Percentiles rank a stretch among this genome's conserved stretches.
These are phyloP conservation scores for Coecobrya sp. DNA, from an alignment of 2,888 invertebrate species.

Conservation along the genomic window DNA sequence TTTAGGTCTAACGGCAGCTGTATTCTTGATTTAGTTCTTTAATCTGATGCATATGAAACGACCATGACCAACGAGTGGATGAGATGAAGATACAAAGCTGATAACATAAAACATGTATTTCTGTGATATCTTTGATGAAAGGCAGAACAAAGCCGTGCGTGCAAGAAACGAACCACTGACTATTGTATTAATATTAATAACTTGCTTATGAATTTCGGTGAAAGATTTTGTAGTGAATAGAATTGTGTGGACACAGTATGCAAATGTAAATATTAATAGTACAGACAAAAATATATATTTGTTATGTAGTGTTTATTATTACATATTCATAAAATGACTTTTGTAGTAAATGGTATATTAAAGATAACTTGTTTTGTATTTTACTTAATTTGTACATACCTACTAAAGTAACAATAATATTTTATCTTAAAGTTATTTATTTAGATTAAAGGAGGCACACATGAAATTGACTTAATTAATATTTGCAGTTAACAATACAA, in stretches of 20 bases:
- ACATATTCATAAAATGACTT: too few species aligned
- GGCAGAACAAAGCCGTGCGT: background rate
- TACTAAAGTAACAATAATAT: background rate
- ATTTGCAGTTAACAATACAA: background rate
- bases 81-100: background rate
- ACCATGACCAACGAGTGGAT: too few species aligned
- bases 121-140: slow-evolving; percentile 18
- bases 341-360: background rate
- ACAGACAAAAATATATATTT: too few species aligned
- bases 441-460: background rate
- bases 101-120: background rate
- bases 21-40: slow-evolving; percentile 10
- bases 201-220: too few species aligned
- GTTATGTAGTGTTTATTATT: too few species aligned
- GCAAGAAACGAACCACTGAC: background rate
- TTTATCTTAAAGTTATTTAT: background rate
- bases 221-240: too few species aligned
- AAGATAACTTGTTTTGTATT: background rate
- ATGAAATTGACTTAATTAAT: background rate
- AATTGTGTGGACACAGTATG: too few species aligned
- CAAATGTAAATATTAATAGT: too few species aligned
- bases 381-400: slow-evolving; percentile 5
- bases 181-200: too few species aligned
- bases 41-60: background rate
- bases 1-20: background rate